Evolutionary conservation across 1,140 invertebrate species (phyloP).

Genomic region (Drosophila nasuta): DNA sequence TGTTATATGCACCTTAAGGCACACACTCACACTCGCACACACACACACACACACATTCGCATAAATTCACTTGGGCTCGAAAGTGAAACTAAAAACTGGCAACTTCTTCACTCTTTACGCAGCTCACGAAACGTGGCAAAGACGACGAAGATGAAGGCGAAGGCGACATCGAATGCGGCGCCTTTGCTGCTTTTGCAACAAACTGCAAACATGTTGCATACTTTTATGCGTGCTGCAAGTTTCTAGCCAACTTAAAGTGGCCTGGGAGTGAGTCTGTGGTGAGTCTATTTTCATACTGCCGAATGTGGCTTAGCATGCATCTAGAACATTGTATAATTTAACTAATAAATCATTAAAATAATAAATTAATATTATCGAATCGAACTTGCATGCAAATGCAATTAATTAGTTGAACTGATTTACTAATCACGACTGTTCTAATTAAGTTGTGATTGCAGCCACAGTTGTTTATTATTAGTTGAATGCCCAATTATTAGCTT

Average conservation of each 20-base stretch:
- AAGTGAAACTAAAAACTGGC: slow-evolving; percentile 73
- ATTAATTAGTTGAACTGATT: not conserved
- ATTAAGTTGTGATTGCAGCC: no score
- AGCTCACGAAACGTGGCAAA: slow-evolving; percentile 15
- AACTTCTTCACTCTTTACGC: slow-evolving; percentile 52
- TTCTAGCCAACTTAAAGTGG: slow-evolving; percentile 47
- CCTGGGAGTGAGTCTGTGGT: slow-evolving; percentile 15
- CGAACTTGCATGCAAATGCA: not conserved
- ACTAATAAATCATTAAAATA: slow-evolving; percentile 13
- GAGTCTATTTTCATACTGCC: not conserved
- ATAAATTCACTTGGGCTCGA: slow-evolving; percentile 77
- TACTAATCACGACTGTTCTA: no score
- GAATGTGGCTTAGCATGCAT: not conserved
- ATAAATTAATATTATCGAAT: not conserved
- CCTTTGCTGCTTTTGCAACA: slow-evolving; percentile 61
- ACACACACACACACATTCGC: slow-evolving; percentile 21
- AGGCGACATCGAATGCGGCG: slow-evolving; percentile 14
- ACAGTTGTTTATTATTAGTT: no score
- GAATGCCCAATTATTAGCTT: no score
- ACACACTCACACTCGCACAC: slow-evolving; percentile 37
- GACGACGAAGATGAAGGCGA: no score
- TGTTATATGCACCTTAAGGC: slow-evolving; percentile 78
- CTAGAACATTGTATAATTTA: not conserved
- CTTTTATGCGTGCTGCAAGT: slow-evolving; percentile 65
- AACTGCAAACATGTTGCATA: slow-evolving; percentile 75